These are phyloP conservation scores for Hystrix cristata DNA, from an alignment of 2,113 vertebrate species.

Conservation along the genomic window DNA sequence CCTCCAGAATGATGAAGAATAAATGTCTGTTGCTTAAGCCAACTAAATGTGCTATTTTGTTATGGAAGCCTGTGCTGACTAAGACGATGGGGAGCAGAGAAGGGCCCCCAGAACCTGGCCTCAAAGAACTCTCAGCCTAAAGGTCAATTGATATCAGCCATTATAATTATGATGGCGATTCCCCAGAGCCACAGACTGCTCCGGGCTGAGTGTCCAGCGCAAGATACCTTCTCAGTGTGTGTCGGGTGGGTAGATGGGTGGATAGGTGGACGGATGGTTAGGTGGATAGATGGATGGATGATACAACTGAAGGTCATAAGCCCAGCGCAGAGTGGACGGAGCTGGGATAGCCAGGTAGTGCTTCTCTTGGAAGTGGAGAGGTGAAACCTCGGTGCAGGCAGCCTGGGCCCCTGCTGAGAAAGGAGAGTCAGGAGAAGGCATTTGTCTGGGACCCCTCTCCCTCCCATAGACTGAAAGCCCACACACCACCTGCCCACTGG, in stretches of 20 bases:
- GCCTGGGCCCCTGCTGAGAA: neutral
- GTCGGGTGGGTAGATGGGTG: neutral
- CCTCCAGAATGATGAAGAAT: neutral
- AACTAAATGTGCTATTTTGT: neutral
- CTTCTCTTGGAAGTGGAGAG: neutral
- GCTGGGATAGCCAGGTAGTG: neutral
- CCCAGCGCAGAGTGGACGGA: fast-evolving
- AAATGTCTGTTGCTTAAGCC: neutral
- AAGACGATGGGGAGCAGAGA: neutral
- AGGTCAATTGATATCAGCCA: neutral
- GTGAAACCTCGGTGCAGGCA: neutral
- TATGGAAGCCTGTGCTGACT: neutral
- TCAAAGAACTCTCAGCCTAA: neutral
- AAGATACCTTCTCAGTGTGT: neutral
- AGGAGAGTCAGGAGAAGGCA: neutral
- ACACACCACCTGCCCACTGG: fast-evolving
- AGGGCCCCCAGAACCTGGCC: neutral
- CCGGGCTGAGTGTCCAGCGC: neutral
- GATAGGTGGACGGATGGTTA: neutral
- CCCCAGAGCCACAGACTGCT: neutral
- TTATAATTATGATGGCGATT: neutral
- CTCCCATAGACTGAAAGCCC: neutral
- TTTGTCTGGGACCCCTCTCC: neutral
- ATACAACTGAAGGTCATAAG: neutral
- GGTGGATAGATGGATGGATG: neutral